Evolutionary conservation across 2,888 invertebrate genomes (phyloP), one percentile per base, ranked within the genome.

Genomic region (Synanthedon vespiformis): DNA sequence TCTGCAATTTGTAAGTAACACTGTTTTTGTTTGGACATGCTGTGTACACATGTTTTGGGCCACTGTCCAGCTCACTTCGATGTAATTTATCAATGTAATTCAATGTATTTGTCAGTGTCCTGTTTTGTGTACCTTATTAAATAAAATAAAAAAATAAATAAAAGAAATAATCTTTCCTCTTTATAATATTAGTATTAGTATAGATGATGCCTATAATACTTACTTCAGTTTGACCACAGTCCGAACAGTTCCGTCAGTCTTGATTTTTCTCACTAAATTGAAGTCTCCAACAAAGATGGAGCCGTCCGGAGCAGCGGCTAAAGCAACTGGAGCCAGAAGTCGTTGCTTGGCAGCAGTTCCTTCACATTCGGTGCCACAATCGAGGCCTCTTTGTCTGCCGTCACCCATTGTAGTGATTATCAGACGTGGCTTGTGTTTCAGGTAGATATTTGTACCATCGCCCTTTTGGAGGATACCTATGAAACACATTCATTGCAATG

Each of bases 271-370:
- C 55, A 98, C 95, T 27, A 97, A 92, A 81, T 98, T 97, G 74
- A 97, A 98, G 80, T 98, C 98, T 1, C 98, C 98, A 0, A 98
- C 95, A 72, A 94, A 98, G 27, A 99, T 90, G 48, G 96, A 93
- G 18, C 99, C 99, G 76, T 98, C 98, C 0, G 97, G 92, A 0
- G 96, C 94, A 0, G 96, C 92, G 0, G 97, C 94, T 27, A 99
- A 82, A 0, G 98, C 96, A 1, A 97, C 96, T 0, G 99, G 98
- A 0, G 97, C 96, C 55, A 98, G 84, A 0, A 99, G 89, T 27
- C 95, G 89, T 78, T 95, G 92, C 65, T 93, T 92, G 50, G 90
- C 86, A 4, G 95, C 95, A 48, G 93, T 83, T 0, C 96, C 96
- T 64, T 93, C 92, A 76, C 94, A 95, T 53, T 94, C 94, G 5